Percentiles rank a stretch among this genome's conserved stretches.
phyloP scores from a whole-genome alignment of 2,888 invertebrate genomes.

The Hypomecis atomaria region DNA sequence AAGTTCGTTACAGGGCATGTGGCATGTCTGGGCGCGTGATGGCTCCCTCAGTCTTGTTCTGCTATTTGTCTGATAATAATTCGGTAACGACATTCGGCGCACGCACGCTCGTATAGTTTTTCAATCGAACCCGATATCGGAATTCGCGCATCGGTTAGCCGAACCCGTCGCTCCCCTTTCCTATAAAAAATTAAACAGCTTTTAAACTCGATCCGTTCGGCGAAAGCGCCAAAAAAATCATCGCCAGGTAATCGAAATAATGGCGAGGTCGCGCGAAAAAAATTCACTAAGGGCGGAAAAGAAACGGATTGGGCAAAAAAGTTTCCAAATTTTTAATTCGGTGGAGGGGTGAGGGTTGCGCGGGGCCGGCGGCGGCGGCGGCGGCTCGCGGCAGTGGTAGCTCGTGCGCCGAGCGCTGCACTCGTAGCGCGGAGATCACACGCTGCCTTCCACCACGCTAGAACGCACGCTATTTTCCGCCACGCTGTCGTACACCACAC shows the following conservation, averaged over 20 bases:
- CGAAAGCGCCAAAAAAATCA: conserved; percentile 74
- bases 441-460: conserved; percentile 25
- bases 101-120: conserved; percentile 53
- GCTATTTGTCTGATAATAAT: conserved; percentile 45
- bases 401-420: conserved; percentile 31
- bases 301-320: conserved; percentile 82
- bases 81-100: conserved; percentile 50
- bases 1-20: conserved; percentile 17
- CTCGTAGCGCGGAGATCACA: conserved; percentile 14
- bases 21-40: not conserved
- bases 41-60: not conserved
- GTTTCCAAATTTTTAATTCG: conserved; percentile 75
- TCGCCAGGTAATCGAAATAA: conserved; percentile 84
- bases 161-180: conserved; percentile 78
- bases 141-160: conserved; percentile 81
- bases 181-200: conserved; percentile 82
- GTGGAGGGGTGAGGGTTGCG: conserved; percentile 49
- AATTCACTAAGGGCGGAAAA: conserved; percentile 84
- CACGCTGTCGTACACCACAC: conserved; percentile 7
- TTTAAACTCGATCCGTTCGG: conserved; percentile 76
- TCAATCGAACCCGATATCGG: conserved; percentile 76
- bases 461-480: conserved; percentile 18
- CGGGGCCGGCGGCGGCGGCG: conserved; percentile 36
- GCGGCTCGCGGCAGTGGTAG: conserved; percentile 34
- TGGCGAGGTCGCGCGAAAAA: conserved; percentile 80